These are phyloP conservation scores for Stenichneumon culpator DNA, from an alignment of 2,888 invertebrate genomes.

Conservation along the genomic window DNA sequence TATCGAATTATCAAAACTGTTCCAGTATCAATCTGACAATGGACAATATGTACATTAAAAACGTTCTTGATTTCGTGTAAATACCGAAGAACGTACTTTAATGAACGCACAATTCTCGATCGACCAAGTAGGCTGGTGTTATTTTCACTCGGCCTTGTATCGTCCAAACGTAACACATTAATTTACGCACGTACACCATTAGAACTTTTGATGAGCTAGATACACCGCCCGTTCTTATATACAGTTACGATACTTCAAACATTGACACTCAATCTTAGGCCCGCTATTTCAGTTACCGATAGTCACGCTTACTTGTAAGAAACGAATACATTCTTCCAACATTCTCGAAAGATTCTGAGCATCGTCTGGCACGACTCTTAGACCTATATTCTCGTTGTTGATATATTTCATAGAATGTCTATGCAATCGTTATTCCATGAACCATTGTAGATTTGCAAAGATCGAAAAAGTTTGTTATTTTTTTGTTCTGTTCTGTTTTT, in stretches of 20 bases:
- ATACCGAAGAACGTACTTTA: constrained; percentile 27
- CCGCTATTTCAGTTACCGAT: constrained; percentile 14
- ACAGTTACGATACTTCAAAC: constrained; percentile 42
- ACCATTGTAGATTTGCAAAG: neutral
- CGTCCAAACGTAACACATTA: neutral
- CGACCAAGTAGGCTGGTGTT: constrained; percentile 2
- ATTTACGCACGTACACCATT: neutral
- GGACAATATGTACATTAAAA: constrained; percentile 54
- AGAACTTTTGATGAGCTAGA: neutral
- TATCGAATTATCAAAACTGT: neutral
- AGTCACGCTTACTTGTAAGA: constrained; percentile 46
- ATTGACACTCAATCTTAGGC: constrained; percentile 29
- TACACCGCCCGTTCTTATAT: neutral
- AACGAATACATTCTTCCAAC: constrained; percentile 75
- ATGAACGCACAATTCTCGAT: constrained; percentile 47
- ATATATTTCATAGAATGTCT: constrained; percentile 33
- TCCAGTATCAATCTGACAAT: constrained; percentile 18
- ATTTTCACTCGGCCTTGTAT: neutral
- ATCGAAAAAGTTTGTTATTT: constrained; percentile 1
- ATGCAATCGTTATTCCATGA: constrained; percentile 30
- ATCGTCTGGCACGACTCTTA: constrained; percentile 73
- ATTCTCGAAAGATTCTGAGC: constrained; percentile 71
- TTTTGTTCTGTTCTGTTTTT: constrained; percentile 20
- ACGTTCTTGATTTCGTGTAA: constrained; percentile 40
- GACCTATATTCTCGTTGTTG: constrained; percentile 33